phyloP scores from a whole-genome alignment of 2,888 invertebrate species.

The Sinohyriopsis cumingii region DNA sequence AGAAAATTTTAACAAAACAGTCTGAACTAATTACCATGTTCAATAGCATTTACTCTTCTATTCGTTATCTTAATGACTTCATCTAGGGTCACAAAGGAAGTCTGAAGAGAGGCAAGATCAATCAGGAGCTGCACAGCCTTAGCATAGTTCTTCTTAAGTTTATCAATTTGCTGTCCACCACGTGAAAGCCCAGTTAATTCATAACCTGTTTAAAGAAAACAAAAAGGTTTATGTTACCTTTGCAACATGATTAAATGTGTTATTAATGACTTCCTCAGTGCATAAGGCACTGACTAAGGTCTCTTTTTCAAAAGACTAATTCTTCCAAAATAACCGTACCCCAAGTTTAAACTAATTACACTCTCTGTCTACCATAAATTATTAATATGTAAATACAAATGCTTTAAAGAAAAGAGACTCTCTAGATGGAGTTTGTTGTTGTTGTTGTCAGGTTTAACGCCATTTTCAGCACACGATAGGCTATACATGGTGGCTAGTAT shows the following conservation, averaged over 20 bases:
- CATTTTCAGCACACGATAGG: no score
- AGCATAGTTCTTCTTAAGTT: constrained; percentile 95
- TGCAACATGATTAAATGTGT: neutral
- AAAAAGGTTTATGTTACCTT: neutral
- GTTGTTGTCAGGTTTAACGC: no score
- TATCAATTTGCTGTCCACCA: constrained; percentile 97
- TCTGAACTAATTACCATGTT: constrained; percentile 83
- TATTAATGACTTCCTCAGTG: neutral
- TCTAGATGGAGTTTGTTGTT: no score
- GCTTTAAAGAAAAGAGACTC: no score
- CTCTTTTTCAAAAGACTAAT: no score
- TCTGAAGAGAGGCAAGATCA: constrained; percentile 97
- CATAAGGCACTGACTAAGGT: neutral
- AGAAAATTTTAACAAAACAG: neutral
- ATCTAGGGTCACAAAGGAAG: constrained; percentile 97
- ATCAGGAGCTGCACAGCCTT: constrained; percentile 96
- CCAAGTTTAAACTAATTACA: no score
- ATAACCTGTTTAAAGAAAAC: constrained; percentile 77
- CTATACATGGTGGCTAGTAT: no score
- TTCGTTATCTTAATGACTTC: constrained; percentile 99
- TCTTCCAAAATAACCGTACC: no score
- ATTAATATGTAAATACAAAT: no score
- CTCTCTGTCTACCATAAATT: no score
- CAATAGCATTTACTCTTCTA: constrained; percentile 98
- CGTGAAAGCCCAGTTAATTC: constrained; percentile 96